These are phyloP conservation scores for Pituophis catenifer DNA, from an alignment of 2,113 vertebrate species.

Conservation along the genomic window DNA sequence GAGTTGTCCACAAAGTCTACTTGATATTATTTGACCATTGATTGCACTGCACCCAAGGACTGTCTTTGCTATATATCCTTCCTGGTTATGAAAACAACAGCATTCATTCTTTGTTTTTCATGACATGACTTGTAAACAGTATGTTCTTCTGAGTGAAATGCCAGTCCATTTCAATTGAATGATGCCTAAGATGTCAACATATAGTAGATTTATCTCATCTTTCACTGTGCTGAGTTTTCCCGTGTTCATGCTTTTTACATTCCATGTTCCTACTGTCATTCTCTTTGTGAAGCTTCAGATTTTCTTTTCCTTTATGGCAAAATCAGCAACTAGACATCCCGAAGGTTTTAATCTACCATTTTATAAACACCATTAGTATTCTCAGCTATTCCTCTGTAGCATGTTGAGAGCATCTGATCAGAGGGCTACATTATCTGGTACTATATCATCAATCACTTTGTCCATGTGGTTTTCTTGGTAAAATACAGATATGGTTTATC, in stretches of 20 bases:
- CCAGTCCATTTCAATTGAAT: not conserved
- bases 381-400: not conserved
- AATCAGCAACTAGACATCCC: not conserved
- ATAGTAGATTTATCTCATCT: not conserved
- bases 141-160: not conserved
- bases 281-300: not conserved
- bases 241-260: not conserved
- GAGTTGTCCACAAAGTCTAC: not conserved
- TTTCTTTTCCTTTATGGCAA: not conserved
- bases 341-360: not conserved
- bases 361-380: not conserved
- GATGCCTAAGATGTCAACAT: not conserved
- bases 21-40: not conserved
- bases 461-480: not conserved
- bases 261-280: not conserved
- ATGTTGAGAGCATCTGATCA: not conserved
- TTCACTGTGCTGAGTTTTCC: not conserved
- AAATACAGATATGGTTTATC: not conserved
- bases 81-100: not conserved
- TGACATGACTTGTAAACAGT: not conserved
- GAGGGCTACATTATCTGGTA: not conserved
- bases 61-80: not conserved
- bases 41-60: not conserved
- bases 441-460: not conserved
- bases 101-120: not conserved